Base-by-base conservation (phyloP, 1,140 invertebrate species). In the Magallana gigas region DNA sequence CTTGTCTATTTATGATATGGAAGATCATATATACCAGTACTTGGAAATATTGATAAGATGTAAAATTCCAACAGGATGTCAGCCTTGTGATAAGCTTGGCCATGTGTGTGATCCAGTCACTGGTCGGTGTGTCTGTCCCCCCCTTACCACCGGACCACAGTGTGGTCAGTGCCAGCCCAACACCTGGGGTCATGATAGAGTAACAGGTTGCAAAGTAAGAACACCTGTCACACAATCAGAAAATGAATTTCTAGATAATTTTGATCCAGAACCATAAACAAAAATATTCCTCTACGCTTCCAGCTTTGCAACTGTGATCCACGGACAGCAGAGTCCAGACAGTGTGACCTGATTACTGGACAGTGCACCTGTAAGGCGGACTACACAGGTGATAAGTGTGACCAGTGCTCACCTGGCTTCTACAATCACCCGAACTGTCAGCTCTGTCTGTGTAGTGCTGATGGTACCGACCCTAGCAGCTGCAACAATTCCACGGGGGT, bases 91-190 rank as follows among this genome's bases (percentile, higher is more conserved):
- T 71, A 93, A 93, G 84, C 88, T 93, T 89, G 93, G 94, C 83
- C 92, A 95, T 85, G 91, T 94, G 4, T 95, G 94, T 91, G 92
- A 95, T 89, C 91, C 91, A 9, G 82, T 88, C 18, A 95, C 93
- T 36, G 96, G 96, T 57, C 95, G 96, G 90, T 98, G 98, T 94
- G 96, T 97, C 56, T 98, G 98, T 92, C 97, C 98, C 0, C 96
- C 96, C 1, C 96, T 96, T 91, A 98, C 98, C 0, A 96, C 96
- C n/a, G 98, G 98, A n/a, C 96, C 97, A 81, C 95, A 96, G 60
- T 99, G 99, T 94, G 97, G 99, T 88, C 96, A 97, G 90, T 99
- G 99, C 93, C 96, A 97, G 64, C 95, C 96, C 0, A 96, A 92
- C 36, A 88, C 87, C 60, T 94, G 92, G 92, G 92, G 92, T 9